phyloP scores from a whole-genome alignment of 2,113 vertebrate genomes.

The Epinephelus cyanopodus region DNA sequence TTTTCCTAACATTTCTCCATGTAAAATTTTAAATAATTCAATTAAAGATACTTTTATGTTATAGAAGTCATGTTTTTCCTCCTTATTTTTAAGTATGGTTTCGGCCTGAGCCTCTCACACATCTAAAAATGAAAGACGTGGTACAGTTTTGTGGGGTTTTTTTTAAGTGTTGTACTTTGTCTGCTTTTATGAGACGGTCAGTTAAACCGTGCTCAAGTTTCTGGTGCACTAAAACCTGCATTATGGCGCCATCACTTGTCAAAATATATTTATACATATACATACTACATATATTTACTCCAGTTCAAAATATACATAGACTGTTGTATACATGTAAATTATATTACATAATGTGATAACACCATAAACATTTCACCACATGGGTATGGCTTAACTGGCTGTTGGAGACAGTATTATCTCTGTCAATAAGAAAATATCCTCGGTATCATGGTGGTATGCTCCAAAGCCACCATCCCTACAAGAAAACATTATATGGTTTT shows the following conservation, averaged over 20 bases:
- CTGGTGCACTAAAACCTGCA: not conserved
- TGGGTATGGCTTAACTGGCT: not conserved
- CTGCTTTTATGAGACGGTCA: too few relatives aligned
- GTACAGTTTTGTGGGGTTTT: too few relatives aligned
- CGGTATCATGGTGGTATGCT: too few relatives aligned
- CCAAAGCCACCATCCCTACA: too few relatives aligned
- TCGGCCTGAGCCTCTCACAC: too few relatives aligned
- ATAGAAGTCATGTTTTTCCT: too few relatives aligned
- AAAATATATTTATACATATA: not conserved
- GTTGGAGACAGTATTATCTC: too few relatives aligned
- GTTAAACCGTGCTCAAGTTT: not conserved
- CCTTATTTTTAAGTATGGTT: too few relatives aligned
- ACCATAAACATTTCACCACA: not conserved
- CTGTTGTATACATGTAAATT: not conserved
- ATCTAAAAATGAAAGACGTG: not conserved
- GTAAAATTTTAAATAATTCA: not conserved
- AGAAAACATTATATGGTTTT: too few relatives aligned
- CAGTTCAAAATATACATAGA: not conserved
- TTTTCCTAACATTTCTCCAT: not conserved
- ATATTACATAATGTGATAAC: not conserved
- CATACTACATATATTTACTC: too few relatives aligned
- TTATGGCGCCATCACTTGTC: not conserved
- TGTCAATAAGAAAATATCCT: too few relatives aligned
- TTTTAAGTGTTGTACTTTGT: too few relatives aligned
- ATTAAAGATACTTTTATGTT: constrained; percentile 11